Percentiles rank a stretch among this genome's conserved stretches.
phyloP scores from a whole-genome alignment of 2,113 vertebrate species.

The Chaenocephalus aceratus region DNA sequence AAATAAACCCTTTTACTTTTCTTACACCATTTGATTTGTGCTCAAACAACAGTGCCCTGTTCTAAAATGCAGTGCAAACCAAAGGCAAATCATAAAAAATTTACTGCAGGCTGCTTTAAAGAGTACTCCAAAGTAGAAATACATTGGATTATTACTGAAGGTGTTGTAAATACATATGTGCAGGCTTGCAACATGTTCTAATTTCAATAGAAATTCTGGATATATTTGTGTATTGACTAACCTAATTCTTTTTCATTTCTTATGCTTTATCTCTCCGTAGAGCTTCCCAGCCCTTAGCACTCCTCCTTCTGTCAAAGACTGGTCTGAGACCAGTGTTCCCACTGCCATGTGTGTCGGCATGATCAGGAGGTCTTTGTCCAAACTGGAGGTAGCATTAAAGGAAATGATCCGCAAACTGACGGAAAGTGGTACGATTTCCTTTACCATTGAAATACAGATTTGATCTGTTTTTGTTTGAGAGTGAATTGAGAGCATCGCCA shows the following conservation, averaged over 20 bases:
- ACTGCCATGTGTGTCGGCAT: slow-evolving; percentile 78
- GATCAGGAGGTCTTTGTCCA: slow-evolving; percentile 77
- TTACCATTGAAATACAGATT: not conserved
- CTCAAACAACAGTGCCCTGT: slow-evolving; percentile 5
- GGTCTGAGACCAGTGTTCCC: slow-evolving; percentile 80
- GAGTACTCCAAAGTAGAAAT: not conserved
- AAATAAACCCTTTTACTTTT: not conserved
- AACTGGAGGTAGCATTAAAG: slow-evolving; percentile 69
- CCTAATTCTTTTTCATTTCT: not conserved
- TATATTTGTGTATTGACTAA: not conserved
- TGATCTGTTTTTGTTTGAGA: not conserved
- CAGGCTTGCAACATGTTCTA: not conserved
- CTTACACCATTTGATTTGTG: not conserved
- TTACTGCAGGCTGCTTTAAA: not conserved
- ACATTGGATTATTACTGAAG: too few relatives aligned
- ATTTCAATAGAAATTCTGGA: too few relatives aligned
- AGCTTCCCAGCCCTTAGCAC: slow-evolving; percentile 78
- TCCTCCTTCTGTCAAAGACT: slow-evolving; percentile 79
- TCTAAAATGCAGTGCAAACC: not conserved
- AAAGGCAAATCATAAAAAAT: not conserved
- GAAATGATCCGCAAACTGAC: slow-evolving; percentile 76
- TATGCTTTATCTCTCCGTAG: slow-evolving; percentile 56
- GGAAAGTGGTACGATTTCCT: slow-evolving; percentile 70
- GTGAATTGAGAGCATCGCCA: not conserved
- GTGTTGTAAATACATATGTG: too few relatives aligned